These are phyloP conservation scores for Yponomeuta evonymella DNA, from an alignment of 2,888 invertebrate genomes.

Conservation along the genomic window DNA sequence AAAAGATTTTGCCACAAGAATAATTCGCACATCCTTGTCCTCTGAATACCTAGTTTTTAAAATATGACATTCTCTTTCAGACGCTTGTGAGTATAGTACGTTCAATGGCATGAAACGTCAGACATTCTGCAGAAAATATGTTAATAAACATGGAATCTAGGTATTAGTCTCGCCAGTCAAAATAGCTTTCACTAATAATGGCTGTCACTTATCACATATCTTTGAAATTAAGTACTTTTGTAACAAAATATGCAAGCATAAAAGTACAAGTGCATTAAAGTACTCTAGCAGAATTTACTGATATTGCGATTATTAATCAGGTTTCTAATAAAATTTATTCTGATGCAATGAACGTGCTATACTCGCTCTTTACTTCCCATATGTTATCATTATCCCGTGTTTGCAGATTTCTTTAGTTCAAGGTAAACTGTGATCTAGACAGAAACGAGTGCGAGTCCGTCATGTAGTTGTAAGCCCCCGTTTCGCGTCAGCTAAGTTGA, in stretches of 20 bases:
- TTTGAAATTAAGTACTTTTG: too few relatives aligned
- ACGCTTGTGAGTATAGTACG: slow-evolving; percentile 21
- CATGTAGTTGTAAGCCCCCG: background rate
- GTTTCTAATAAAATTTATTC: background rate
- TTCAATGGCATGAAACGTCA: background rate
- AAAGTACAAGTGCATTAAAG: too few relatives aligned
- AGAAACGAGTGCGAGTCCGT: slow-evolving; percentile 10
- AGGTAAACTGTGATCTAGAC: slow-evolving; percentile 34
- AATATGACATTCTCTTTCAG: slow-evolving; percentile 31
- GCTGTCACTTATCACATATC: too few relatives aligned
- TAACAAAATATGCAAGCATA: too few relatives aligned
- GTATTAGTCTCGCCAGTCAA: too few relatives aligned
- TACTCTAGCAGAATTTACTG: too few relatives aligned
- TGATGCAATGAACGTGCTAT: background rate
- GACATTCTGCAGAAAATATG: background rate
- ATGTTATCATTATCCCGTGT: slow-evolving; percentile 31
- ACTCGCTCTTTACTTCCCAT: background rate
- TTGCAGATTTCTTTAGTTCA: slow-evolving; percentile 31
- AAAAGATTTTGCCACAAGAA: slow-evolving; percentile 19
- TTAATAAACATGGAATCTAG: too few relatives aligned
- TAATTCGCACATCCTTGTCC: slow-evolving; percentile 33
- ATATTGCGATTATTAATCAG: too few relatives aligned
- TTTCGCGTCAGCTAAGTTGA: background rate
- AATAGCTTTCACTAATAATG: too few relatives aligned
- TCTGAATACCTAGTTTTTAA: slow-evolving; percentile 24